Conservation (phyloP, 2,888 invertebrate species). For the Polymixis flavicincta region DNA sequence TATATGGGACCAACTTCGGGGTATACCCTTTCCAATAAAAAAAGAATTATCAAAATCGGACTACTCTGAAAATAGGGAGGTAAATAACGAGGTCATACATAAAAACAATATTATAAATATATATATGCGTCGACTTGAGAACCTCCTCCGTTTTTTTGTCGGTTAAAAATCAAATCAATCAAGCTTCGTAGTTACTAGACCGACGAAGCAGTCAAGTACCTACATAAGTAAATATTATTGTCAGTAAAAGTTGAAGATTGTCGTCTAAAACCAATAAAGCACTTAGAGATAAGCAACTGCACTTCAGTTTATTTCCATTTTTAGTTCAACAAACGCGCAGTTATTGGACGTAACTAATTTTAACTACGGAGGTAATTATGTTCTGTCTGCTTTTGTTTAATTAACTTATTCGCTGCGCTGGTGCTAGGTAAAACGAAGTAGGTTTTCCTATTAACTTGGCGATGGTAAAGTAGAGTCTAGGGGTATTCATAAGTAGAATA, state of each 20-base stretch:
- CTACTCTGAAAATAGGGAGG: too few relatives aligned
- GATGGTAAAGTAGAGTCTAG: neutral
- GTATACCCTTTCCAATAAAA: too few relatives aligned
- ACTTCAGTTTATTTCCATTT: slow-evolving; percentile 30
- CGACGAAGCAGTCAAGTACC: neutral
- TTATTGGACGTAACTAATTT: slow-evolving; percentile 24
- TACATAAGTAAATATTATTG: neutral
- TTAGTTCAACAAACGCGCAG: neutral
- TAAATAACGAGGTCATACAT: too few relatives aligned
- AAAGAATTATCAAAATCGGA: too few relatives aligned
- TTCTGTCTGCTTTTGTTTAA: neutral
- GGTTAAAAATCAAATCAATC: neutral
- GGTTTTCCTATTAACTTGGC: neutral
- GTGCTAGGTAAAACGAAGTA: neutral
- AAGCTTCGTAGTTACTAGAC: neutral
- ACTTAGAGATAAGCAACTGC: neutral
- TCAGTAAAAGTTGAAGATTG: neutral
- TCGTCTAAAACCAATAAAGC: slow-evolving; percentile 1
- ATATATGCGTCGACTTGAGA: too few relatives aligned
- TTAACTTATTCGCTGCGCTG: neutral
- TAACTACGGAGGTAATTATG: neutral
- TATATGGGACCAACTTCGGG: too few relatives aligned
- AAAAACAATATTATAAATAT: too few relatives aligned
- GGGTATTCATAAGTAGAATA: too few relatives aligned
- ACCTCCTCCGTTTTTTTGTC: too few relatives aligned